Evolutionary conservation across 2,113 vertebrate genomes (phyloP).

Genomic region (Chunga burmeisteri): DNA sequence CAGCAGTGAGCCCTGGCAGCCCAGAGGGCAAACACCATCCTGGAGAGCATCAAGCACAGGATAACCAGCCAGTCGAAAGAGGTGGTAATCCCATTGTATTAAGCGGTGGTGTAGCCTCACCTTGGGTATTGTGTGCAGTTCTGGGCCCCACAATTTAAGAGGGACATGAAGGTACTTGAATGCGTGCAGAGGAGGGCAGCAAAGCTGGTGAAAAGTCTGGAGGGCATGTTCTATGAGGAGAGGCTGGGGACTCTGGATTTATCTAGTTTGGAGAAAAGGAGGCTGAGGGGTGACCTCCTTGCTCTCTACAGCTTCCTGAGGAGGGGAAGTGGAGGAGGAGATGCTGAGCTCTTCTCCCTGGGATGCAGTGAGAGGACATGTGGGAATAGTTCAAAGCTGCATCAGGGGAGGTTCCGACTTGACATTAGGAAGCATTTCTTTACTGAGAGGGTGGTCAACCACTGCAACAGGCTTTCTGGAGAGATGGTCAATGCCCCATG

Average conservation of each 20-base stretch:
- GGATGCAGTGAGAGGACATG: accelerated
- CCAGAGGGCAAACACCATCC: accelerated
- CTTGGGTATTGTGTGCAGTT: too few relatives aligned
- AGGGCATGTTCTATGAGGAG: background rate
- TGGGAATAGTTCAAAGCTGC: background rate
- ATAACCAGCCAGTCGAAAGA: accelerated
- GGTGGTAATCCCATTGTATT: accelerated
- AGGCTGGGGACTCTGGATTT: accelerated
- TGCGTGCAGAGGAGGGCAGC: background rate
- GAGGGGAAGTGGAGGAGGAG: background rate
- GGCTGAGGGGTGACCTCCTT: background rate
- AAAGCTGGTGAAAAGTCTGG: background rate
- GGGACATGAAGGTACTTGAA: accelerated
- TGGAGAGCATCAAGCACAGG: background rate
- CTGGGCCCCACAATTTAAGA: background rate
- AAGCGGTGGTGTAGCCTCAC: accelerated
- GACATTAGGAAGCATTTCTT: background rate
- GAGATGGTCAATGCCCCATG: accelerated
- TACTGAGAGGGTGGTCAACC: accelerated
- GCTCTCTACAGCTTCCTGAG: background rate
- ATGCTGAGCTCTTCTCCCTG: background rate
- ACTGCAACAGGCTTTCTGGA: background rate
- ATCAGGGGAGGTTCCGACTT: background rate
- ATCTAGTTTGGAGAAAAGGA: background rate
- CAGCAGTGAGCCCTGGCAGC: background rate